These are phyloP conservation scores for Darevskia mixta DNA, from an alignment of 2,797 vertebrate genomes.

Conservation along the genomic window DNA sequence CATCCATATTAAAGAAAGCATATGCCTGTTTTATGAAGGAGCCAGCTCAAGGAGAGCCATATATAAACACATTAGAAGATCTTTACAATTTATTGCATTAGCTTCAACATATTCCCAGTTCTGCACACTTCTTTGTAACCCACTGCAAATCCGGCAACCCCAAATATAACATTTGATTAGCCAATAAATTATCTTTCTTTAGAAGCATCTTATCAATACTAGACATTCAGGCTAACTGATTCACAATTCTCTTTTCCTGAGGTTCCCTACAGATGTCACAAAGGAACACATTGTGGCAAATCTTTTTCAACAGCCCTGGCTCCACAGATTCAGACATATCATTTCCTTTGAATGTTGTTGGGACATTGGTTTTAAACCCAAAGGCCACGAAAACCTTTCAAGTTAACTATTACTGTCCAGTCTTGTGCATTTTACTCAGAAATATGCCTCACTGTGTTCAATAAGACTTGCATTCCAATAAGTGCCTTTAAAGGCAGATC, in stretches of 20 bases:
- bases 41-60: background rate
- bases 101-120: background rate
- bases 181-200: background rate
- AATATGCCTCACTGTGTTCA: background rate
- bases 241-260: background rate
- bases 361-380: background rate
- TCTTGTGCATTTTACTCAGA: background rate
- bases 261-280: background rate
- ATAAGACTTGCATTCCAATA: background rate
- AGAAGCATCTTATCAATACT: background rate
- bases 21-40: background rate
- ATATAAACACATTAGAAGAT: background rate
- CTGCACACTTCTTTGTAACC: background rate
- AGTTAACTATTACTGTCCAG: background rate
- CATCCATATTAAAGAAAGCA: background rate
- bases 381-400: background rate
- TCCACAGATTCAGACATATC: background rate
- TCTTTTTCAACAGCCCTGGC: background rate
- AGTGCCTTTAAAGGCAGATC: background rate
- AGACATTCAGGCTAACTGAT: background rate
- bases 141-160: background rate
- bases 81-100: background rate
- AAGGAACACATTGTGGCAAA: background rate
- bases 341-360: background rate
- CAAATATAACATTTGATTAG: background rate